Percentiles rank a stretch among this genome's conserved stretches.
Conservation (phyloP, 2,888 invertebrate genomes). For the Lycophotia porphyrea region DNA sequence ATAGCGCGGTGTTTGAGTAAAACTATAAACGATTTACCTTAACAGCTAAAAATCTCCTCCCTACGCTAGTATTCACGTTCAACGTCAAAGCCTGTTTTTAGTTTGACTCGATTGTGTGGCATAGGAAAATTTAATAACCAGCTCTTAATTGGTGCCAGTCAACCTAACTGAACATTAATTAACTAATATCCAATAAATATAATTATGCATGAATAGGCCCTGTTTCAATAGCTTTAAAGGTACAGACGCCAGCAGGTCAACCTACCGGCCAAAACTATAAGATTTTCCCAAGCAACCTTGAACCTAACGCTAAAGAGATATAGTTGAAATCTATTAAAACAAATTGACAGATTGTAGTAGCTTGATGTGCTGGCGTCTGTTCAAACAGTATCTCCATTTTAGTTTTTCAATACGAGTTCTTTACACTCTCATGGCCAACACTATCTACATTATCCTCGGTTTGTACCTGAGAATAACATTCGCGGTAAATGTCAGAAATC, state of each 20-base stretch:
- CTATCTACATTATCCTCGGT: constrained; percentile 13
- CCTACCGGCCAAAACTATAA: too few relatives aligned
- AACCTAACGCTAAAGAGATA: too few relatives aligned
- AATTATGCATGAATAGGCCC: constrained; percentile 19
- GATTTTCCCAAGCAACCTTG: too few relatives aligned
- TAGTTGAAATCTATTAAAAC: too few relatives aligned
- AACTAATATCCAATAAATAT: constrained; percentile 49
- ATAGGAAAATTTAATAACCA: constrained; percentile 43
- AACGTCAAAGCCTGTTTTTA: constrained; percentile 41
- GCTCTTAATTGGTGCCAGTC: constrained; percentile 36
- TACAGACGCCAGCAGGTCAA: too few relatives aligned
- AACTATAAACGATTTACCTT: constrained; percentile 26
- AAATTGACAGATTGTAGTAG: too few relatives aligned
- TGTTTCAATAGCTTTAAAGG: constrained; percentile 28
- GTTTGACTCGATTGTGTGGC: constrained; percentile 22
- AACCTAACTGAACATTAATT: constrained; percentile 31
- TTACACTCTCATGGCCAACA: constrained; percentile 24
- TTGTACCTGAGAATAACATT: constrained; percentile 11
- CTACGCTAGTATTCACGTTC: constrained; percentile 3
- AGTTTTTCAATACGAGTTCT: constrained; percentile 16
- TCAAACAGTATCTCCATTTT: constrained; percentile 2
- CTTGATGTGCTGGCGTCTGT: too few relatives aligned
- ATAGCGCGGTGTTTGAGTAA: neutral
- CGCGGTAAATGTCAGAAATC: constrained; percentile 37
- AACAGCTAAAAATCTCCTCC: constrained; percentile 24